A percentile compares a stretch with the other conserved stretches of the same genome.
These are phyloP conservation scores for Plecturocebus donacophilus DNA, from an alignment of 2,113 vertebrate genomes.

Conservation along the genomic window DNA sequence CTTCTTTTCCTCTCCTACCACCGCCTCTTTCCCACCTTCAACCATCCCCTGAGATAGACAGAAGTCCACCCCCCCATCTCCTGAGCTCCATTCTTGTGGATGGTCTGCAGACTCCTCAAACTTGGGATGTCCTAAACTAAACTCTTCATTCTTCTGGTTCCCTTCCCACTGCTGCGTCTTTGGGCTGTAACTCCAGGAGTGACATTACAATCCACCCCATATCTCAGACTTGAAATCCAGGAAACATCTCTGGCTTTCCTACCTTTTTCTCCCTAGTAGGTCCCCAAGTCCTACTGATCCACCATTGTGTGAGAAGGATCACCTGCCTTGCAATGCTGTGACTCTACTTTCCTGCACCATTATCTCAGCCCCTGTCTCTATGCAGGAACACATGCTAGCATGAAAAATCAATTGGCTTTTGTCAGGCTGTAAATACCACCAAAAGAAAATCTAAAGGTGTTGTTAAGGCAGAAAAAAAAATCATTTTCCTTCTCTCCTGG, in stretches of 20 bases:
- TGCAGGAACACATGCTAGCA: neutral
- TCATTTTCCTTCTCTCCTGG: neutral
- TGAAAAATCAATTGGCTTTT: neutral
- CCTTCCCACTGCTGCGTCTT: no score
- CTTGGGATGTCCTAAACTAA: neutral
- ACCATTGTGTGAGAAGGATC: neutral
- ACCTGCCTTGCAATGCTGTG: neutral
- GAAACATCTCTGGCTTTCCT: neutral
- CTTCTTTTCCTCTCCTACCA: neutral
- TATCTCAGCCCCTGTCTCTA: neutral
- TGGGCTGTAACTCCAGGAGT: neutral
- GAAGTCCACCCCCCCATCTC: neutral
- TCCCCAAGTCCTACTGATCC: neutral
- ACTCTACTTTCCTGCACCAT: neutral
- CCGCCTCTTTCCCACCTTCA: neutral
- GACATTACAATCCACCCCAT: rapidly evolving
- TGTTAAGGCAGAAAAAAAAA: neutral
- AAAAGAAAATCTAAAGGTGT: neutral
- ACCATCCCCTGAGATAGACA: neutral
- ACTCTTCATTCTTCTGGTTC: no score
- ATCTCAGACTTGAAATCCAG: neutral
- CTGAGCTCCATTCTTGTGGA: neutral
- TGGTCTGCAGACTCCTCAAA: neutral
- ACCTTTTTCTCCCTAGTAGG: neutral
- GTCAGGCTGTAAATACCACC: neutral